These are phyloP conservation scores for Galerucella pusilla DNA, from an alignment of 2,888 invertebrate species.

Conservation along the genomic window DNA sequence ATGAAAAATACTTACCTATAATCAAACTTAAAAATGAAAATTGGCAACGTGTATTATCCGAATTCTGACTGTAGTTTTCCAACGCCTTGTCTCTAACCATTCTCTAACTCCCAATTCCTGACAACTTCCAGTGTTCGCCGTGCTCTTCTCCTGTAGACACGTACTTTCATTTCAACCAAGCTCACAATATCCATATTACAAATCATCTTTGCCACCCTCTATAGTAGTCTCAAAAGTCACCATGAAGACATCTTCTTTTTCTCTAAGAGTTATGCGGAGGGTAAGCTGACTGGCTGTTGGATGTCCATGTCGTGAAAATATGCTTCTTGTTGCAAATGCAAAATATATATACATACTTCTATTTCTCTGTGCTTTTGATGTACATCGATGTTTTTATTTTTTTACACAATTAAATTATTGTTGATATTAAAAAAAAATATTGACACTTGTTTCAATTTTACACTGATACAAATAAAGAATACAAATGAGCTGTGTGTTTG, in stretches of 20 bases:
- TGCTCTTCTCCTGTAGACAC: slow-evolving; percentile 47
- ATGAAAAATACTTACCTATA: background rate
- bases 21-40: background rate
- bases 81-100: background rate
- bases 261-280: slow-evolving; percentile 82
- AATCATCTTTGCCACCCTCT: slow-evolving; percentile 23
- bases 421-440: background rate
- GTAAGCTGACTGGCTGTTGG: slow-evolving; percentile 67
- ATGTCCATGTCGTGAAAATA: slow-evolving; percentile 39
- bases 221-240: slow-evolving; percentile 54
- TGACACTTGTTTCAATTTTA: background rate
- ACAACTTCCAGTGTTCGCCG: slow-evolving; percentile 50
- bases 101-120: slow-evolving; percentile 13
- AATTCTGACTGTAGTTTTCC: slow-evolving; percentile 14
- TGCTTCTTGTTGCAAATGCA: slow-evolving; percentile 21
- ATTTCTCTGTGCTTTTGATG: slow-evolving; percentile 13
- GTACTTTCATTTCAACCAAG: slow-evolving; percentile 33
- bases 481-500: no score
- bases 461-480: no score
- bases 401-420: background rate
- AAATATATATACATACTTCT: background rate
- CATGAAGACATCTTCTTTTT: slow-evolving; percentile 84
- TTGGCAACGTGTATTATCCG: background rate
- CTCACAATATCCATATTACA: slow-evolving; percentile 31
- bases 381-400: slow-evolving; percentile 12